A percentile compares a stretch with the other conserved stretches of the same genome.
phyloP scores from a whole-genome alignment of 2,888 invertebrate genomes.

The Standfussiana lucernea region DNA sequence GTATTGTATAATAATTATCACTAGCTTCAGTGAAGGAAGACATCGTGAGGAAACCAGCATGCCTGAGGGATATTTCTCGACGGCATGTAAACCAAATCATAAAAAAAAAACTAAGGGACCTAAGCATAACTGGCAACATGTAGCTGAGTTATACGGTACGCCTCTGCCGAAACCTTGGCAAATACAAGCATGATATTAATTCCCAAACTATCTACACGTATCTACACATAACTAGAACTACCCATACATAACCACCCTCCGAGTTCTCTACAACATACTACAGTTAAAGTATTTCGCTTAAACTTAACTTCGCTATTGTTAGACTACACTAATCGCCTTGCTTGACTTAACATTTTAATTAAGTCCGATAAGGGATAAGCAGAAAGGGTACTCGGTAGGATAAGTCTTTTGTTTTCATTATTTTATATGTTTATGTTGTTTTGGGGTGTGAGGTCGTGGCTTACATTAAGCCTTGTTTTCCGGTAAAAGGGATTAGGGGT shows the following conservation, averaged over 20 bases:
- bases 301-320: constrained; percentile 52
- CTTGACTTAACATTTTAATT: constrained; percentile 67
- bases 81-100: too few relatives aligned
- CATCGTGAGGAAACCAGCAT: too few relatives aligned
- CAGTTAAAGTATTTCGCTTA: constrained; percentile 41
- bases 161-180: neutral
- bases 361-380: constrained; percentile 40
- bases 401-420: constrained; percentile 57
- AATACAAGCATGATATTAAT: neutral
- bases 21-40: too few relatives aligned
- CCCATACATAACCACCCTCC: neutral
- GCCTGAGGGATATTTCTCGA: too few relatives aligned
- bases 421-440: constrained; percentile 48
- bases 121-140: neutral
- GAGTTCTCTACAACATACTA: constrained; percentile 4
- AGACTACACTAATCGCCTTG: constrained; percentile 37
- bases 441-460: constrained; percentile 18
- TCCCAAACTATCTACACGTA: neutral
- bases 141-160: neutral
- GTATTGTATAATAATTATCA: too few relatives aligned
- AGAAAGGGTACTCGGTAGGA: constrained; percentile 18
- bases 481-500: constrained; percentile 13
- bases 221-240: too few relatives aligned
- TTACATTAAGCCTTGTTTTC: constrained; percentile 38
- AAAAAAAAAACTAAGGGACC: too few relatives aligned